Percentiles rank a stretch among this genome's conserved stretches.
Evolutionary conservation across 2,797 vertebrate species (phyloP).

Genomic region (Paedocypris micromegethes): DNA sequence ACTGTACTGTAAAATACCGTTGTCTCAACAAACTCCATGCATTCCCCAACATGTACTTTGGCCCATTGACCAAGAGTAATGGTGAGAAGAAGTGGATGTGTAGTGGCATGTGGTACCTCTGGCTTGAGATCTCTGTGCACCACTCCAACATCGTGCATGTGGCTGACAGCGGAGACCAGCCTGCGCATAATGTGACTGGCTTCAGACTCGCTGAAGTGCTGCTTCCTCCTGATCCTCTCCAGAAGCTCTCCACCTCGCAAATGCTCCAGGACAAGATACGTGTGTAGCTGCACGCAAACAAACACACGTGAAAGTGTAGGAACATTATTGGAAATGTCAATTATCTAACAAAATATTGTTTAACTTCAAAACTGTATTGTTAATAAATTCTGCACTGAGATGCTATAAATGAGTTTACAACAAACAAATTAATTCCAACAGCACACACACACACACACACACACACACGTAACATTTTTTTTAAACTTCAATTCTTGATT

Average conservation of each 20-base stretch:
- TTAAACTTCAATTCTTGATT: too few relatives aligned
- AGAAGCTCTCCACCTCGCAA: conserved; percentile 92
- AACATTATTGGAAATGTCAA: too few relatives aligned
- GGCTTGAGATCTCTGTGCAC: conserved; percentile 96
- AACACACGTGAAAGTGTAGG: not conserved
- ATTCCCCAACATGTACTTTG: not conserved
- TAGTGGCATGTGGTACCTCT: conserved; percentile 72
- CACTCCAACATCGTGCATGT: conserved; percentile 98
- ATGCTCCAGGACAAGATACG: conserved; percentile 91
- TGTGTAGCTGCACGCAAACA: conserved; percentile 78
- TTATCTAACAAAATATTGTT: too few relatives aligned
- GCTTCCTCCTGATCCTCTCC: conserved; percentile 90
- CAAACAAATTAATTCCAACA: too few relatives aligned
- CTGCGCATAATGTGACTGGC: conserved; percentile 94
- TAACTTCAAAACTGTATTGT: too few relatives aligned
- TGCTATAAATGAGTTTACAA: too few relatives aligned
- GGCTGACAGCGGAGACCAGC: conserved; percentile 93
- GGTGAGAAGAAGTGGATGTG: conserved; percentile 1
- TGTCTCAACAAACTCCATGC: too few relatives aligned
- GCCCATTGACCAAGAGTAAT: not conserved
- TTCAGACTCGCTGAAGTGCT: conserved; percentile 94
- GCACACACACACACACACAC: too few relatives aligned
- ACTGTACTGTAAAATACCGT: not conserved
- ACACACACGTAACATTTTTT: too few relatives aligned
- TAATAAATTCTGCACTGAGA: too few relatives aligned